Base-by-base conservation (phyloP, 2,113 vertebrate genomes). In the Chunga burmeisteri region DNA sequence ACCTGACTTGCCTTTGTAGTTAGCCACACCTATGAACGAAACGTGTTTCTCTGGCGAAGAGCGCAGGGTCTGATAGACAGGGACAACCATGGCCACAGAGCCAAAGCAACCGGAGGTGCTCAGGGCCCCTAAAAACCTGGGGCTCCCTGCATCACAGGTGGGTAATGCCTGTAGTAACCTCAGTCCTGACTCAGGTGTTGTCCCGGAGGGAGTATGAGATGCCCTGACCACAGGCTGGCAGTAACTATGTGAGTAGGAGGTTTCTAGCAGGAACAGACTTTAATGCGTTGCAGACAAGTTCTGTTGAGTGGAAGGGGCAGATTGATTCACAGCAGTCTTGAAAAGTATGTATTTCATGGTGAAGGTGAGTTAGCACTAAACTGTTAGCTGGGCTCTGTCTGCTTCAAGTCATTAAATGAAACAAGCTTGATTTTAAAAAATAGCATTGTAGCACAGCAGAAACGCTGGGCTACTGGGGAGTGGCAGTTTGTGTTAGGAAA, bases 91-190 rank as follows among this genome's bases (percentile, higher is more conserved):
- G 1, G 25, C 30, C 6, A 1, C 1, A 5, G 36, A 90, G 30
- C 11, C 16, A 9, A 8, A 20, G 49, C 30, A 91, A 40, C 6
- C 6, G 5, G 29, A 65, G 6, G 19, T 32, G 21, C 9, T 75
- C 65, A 68, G 49, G 18, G 22, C 4, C 25, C 27, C 42, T 32
- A 30, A 40, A 34, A 72, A 36, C n/a, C 22, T 63, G 61, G 5
- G 21, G 13, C 3, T 81, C 12, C 36, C 36, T 0, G 0, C 46
- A 36, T 29, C 2, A 1, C 36, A 36, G 71, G 30, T 0, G 3
- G 6, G 4, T 68, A n/a, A 16, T 40, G 40, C 13, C 55, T 80
- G 38, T 42, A 27, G 16, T 49, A 72, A 80, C 34, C 34, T 84
- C 72, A 74, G 61, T 46, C 20, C 68, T 74, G 29, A 32, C 59